These are phyloP conservation scores for Ophiodon elongatus DNA, from an alignment of 2,113 vertebrate genomes.

Conservation along the genomic window DNA sequence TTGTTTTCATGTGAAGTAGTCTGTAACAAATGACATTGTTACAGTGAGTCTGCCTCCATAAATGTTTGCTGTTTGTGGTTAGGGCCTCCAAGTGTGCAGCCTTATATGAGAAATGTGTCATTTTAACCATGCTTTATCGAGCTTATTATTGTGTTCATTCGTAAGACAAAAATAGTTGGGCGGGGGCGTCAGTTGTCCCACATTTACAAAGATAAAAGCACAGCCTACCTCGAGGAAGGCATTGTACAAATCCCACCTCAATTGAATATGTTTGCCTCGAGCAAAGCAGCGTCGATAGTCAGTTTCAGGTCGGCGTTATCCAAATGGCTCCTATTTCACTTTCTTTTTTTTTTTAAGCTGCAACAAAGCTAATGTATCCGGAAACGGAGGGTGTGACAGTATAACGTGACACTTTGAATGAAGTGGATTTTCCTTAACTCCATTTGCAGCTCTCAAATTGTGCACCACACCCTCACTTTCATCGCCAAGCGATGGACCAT, in stretches of 20 bases:
- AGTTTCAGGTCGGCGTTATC: background rate
- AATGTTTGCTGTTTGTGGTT: background rate
- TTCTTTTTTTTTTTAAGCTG: background rate
- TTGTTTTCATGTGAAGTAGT: background rate
- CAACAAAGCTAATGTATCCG: background rate
- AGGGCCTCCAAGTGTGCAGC: background rate
- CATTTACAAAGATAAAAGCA: background rate
- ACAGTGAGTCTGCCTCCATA: background rate
- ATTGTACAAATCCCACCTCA: background rate
- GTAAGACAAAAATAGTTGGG: background rate
- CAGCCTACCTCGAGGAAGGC: background rate
- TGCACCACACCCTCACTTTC: constrained; percentile 39
- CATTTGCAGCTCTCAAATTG: background rate
- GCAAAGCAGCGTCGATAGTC: background rate
- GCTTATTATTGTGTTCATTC: background rate
- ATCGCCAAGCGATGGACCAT: constrained; percentile 38
- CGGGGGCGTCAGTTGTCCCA: background rate
- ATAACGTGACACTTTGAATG: constrained; percentile 17
- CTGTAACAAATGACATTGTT: background rate
- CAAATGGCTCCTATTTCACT: constrained; percentile 2
- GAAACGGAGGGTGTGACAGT: background rate
- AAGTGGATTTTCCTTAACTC: background rate
- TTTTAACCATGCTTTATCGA: background rate
- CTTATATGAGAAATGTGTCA: background rate
- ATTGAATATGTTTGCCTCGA: background rate